Base-by-base conservation (phyloP, 2,888 invertebrate genomes). In the Pelosia muscerda region DNA sequence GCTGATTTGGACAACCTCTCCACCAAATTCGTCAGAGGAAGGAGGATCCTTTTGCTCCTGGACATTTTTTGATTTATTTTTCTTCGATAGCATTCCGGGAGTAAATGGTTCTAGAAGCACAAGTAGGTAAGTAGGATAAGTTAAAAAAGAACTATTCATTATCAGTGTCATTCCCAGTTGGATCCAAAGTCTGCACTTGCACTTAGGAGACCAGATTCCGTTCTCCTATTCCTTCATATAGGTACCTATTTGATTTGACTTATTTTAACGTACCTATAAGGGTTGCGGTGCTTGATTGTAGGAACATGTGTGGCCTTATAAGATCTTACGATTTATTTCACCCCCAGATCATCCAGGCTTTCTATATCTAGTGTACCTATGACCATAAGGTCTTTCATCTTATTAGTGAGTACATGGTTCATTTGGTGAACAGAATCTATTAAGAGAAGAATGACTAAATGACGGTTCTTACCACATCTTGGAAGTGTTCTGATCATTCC, bases 401-500 rank as follows among this genome's bases (percentile, higher is more conserved):
- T 3, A 38, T 38, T 4, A 38, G 38, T 38, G 34, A 11, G 34
- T 38, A 38, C 15, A 38, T 15, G 15, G 15, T 3, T 15, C 38
- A 38, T 13, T 15, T 15, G 15, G 38, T 38, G 38, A 38, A 3
- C 38, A 15, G 1, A 34, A 34, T 11, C 10, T 1, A 38, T 38
- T 38, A 2, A 13, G 19, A 25, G 25, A 10, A 25, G 11, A 49
- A 25, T 28, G 0, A 57, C 31, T 26, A 34, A 15, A 34, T 23
- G 0, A 19, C 57, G 49, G 38, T 62, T 56, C 84, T 87, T 85
- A 93, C 92, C 78, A 69, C 93, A 93, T 73, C 80, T 81, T 2
- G 86, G 82, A 26, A 93, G 74, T 54, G 85, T 75, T 54, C 78
- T 78, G 4, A 93, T 77, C 76, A 81, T 70, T 61, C 75, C 78